Base-by-base conservation (phyloP, 1,140 invertebrate species). In the Aphelinus certus region DNA sequence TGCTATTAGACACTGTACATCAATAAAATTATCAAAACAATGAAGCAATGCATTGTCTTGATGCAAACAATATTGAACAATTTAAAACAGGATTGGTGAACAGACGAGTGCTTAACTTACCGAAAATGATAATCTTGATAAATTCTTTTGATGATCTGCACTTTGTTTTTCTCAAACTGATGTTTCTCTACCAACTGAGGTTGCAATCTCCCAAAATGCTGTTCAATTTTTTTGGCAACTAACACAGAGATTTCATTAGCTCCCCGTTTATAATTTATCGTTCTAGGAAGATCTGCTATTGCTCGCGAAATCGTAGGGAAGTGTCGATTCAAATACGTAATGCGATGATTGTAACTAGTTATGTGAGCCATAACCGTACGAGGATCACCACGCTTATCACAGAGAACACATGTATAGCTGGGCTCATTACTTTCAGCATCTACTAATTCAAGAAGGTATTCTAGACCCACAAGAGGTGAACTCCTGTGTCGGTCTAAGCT, bases 361-460 rank as follows among this genome's bases (percentile, higher is more conserved):
- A 94, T 89, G 82, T 95, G 94, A 63, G 91, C 91, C 85, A 94
- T 91, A 72, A 94, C 92, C 26, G 92, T 94, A 48, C 93, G 88
- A 51, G 91, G 91, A 84, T 94, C 92, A 46, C 93, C 93, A 79
- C 92, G 91, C 82, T 94, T 94, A 79, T 91, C 90, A 85, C 94
- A 95, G 58, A 95, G 87, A 74, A 93, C 89, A 84, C 94, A 95
- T 56, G 91, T 89, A 81, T 95, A 95, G 71, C 89, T 87, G 1
- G 93, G 92, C 80, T 93, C 92, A 78, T 90, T 88, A 4, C 87
- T 86, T 53, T 91, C 89, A 76, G 90, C 88, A 72, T 92, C 91
- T 46, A 91, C 87, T 76, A 94, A 82, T 83, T 94, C 94, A 7
- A 94, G 83, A 47, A 93, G 83, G 83, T 94, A 95, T 83, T 94